These are phyloP conservation scores for Cherax destructor DNA, from an alignment of 1,140 invertebrate species.

Conservation along the genomic window DNA sequence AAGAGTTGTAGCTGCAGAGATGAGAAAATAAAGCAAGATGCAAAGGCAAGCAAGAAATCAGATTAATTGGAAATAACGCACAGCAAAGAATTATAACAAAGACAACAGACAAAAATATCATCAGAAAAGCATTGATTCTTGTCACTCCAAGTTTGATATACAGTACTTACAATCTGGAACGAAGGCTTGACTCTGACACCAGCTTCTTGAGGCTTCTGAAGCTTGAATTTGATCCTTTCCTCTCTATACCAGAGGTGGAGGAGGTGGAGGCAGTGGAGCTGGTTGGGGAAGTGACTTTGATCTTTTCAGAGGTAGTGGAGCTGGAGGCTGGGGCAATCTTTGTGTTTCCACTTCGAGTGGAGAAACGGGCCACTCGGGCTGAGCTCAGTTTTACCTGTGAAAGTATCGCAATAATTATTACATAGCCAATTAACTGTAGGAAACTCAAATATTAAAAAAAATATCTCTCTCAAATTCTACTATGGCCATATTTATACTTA, in stretches of 20 bases:
- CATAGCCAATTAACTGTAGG: no score
- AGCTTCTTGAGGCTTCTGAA: conserved; percentile 47
- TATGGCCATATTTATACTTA: no score
- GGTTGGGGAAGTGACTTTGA: conserved; percentile 4
- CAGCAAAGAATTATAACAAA: background rate
- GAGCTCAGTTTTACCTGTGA: conserved; percentile 48
- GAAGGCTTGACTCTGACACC: conserved; percentile 31
- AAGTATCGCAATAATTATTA: no score
- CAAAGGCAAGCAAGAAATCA: background rate
- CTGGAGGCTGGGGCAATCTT: background rate
- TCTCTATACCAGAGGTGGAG: background rate
- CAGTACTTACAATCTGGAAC: conserved; percentile 50
- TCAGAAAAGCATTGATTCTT: background rate
- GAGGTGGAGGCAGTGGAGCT: conserved; percentile 28
- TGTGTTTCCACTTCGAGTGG: background rate
- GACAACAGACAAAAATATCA: background rate
- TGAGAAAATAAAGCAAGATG: background rate
- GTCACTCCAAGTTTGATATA: background rate
- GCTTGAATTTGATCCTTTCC: conserved; percentile 46
- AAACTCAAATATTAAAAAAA: no score
- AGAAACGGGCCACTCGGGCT: conserved; percentile 16
- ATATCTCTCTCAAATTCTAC: no score
- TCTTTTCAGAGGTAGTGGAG: background rate
- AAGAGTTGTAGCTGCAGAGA: background rate
- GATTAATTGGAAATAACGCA: no score